phyloP scores from a whole-genome alignment of 2,888 invertebrate species.

The Andrena bucephala region DNA sequence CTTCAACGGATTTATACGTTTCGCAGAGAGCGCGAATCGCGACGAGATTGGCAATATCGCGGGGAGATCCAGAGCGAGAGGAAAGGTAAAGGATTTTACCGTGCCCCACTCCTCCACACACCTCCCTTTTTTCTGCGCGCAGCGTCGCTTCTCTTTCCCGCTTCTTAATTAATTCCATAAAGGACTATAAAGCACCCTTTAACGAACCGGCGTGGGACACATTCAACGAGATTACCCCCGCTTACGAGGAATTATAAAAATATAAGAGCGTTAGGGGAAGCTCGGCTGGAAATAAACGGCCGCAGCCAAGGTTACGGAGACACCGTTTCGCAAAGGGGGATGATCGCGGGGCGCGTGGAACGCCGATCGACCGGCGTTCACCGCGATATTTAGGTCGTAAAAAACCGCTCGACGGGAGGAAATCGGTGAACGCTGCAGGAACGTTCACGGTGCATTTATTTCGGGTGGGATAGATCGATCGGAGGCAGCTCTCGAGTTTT shows the following conservation, averaged over 20 bases:
- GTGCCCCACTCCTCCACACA: neutral
- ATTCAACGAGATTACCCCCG: slow-evolving; percentile 46
- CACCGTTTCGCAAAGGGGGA: slow-evolving; percentile 17
- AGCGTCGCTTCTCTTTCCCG: slow-evolving; percentile 10
- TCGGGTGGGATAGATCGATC: slow-evolving; percentile 33
- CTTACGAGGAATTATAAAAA: slow-evolving; percentile 56
- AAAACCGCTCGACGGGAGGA: slow-evolving; percentile 41
- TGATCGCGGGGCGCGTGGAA: neutral
- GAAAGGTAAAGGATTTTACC: slow-evolving; percentile 9
- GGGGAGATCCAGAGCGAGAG: neutral
- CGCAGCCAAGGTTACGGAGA: slow-evolving; percentile 51
- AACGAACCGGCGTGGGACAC: slow-evolving; percentile 47
- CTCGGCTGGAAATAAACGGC: slow-evolving; percentile 48
- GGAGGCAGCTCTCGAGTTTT: neutral
- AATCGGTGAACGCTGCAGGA: slow-evolving; percentile 34
- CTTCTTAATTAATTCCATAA: slow-evolving; percentile 52
- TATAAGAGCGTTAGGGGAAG: slow-evolving; percentile 49
- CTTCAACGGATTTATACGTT: neutral
- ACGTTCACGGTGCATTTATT: slow-evolving; percentile 41
- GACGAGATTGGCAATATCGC: neutral
- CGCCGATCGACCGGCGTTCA: slow-evolving; percentile 17
- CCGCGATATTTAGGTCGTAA: slow-evolving; percentile 47
- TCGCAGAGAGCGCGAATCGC: neutral
- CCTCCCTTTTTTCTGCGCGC: neutral
- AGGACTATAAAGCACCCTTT: slow-evolving; percentile 48